These are phyloP conservation scores for Trematomus bernacchii DNA, from an alignment of 2,797 vertebrate genomes.

Conservation along the genomic window DNA sequence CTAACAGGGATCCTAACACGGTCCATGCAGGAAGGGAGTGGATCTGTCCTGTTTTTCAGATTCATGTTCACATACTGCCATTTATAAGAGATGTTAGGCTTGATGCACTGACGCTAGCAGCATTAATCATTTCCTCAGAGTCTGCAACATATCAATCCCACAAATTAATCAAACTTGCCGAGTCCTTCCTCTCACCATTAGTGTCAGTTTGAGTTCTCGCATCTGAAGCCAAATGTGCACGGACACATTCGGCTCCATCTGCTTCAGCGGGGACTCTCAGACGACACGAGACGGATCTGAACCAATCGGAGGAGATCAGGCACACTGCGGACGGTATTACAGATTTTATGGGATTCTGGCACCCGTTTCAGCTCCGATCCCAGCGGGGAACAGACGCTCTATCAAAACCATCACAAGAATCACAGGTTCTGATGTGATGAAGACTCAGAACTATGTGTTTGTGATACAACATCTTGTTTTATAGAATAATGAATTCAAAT, in stretches of 20 bases:
- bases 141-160: slow-evolving; percentile 1
- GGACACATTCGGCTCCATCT: slow-evolving; percentile 2
- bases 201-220: not conserved
- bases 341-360: slow-evolving; percentile 1
- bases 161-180: not conserved
- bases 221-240: slow-evolving; percentile 1
- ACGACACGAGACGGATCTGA: not conserved
- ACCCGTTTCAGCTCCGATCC: slow-evolving; percentile 10
- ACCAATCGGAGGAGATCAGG: slow-evolving; percentile 7
- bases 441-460: not conserved
- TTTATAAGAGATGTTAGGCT: not conserved
- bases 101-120: not conserved
- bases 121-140: not conserved
- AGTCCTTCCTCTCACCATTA: not conserved
- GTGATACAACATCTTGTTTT: not conserved
- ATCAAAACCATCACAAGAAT: slow-evolving; percentile 6
- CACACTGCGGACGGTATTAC: too few species aligned
- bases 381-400: not conserved
- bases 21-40: not conserved
- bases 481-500: not conserved
- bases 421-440: not conserved
- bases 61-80: not conserved
- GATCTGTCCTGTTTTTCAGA: not conserved
- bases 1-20: slow-evolving; percentile 11
- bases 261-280: not conserved